Evolutionary conservation across 2,797 vertebrate genomes (phyloP), one percentile per base, ranked within the genome.

Genomic region (Oreortyx pictus): DNA sequence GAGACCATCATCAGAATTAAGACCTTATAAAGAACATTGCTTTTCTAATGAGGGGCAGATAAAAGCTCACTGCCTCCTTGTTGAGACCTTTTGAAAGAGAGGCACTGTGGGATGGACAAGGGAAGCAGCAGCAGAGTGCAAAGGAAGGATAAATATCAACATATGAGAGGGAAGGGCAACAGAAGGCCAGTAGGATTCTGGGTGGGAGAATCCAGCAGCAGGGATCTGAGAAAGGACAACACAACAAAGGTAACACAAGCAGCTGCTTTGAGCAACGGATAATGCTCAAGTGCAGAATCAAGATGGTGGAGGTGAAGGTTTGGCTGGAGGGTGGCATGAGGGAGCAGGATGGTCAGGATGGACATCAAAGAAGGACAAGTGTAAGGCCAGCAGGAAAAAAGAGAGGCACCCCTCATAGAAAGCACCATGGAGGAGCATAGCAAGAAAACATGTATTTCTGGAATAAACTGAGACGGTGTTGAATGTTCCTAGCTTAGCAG

Each of bases 31-130:
- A 82, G 39, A 89, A n/a, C 9, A 31, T 65, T 54, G 44, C 29
- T 85, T 85, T 76, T 60, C 81, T 89, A 83, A 54, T 3, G 18
- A 50, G 60, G 16, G 50, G 25, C 46, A 82, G 17, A 89, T 47
- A 75, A 92, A 91, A 86, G 27, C 60, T 86, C 47, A 29, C 31
- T 56, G 43, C 18, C 39, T 88, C 56, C 88, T 89, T 83, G 46
- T 83, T 0, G 0, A 78, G 73, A 70, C 23, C 67, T 81, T 52
- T 0, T 52, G 47, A 79, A 78, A 78, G 68, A 29, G 25, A 60
- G 16, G 35, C 54, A 44, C 29, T 29, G 37, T 24, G 47, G 50
- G 46, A 89, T 19, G 31, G 20, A 86, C 1, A 2, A 35, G 12
- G 16, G 7, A 78, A 81, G 19, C 35, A 49, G n/a, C 4, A 4